These are phyloP conservation scores for Antitype chi DNA, from an alignment of 2,888 invertebrate species.

Conservation along the genomic window DNA sequence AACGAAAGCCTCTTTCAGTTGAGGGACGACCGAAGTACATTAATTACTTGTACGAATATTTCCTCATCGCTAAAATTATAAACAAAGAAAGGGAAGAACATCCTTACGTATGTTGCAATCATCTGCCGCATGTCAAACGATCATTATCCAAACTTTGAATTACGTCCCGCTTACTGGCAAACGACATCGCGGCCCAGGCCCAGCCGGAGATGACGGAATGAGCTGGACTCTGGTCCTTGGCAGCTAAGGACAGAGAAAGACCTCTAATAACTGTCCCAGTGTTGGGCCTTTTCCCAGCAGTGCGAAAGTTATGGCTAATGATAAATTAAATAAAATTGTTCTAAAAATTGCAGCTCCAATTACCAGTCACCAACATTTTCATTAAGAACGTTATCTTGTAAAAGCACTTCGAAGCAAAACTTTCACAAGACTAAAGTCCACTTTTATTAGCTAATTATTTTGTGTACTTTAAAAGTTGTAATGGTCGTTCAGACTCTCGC, in stretches of 20 bases:
- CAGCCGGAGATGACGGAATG: background rate
- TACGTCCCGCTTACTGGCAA: background rate
- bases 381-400: conserved; percentile 45
- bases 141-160: background rate
- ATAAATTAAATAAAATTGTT: background rate
- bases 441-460: conserved; percentile 55
- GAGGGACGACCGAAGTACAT: background rate
- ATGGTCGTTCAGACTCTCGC: conserved; percentile 30
- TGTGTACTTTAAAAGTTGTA: conserved; percentile 57
- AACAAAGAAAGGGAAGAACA: background rate
- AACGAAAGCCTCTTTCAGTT: conserved; percentile 35
- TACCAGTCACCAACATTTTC: conserved; percentile 19
- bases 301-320: too few relatives aligned
- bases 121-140: background rate
- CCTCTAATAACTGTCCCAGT: too few relatives aligned
- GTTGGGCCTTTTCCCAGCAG: too few relatives aligned
- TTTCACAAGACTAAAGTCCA: conserved; percentile 23
- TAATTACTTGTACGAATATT: conserved; percentile 10
- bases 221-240: background rate
- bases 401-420: conserved; percentile 29
- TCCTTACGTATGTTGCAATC: background rate
- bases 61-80: background rate
- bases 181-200: background rate
- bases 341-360: conserved; percentile 5
- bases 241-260: too few relatives aligned